Conservation (phyloP, 2,888 invertebrate species). For the Clusia tigrina region DNA sequence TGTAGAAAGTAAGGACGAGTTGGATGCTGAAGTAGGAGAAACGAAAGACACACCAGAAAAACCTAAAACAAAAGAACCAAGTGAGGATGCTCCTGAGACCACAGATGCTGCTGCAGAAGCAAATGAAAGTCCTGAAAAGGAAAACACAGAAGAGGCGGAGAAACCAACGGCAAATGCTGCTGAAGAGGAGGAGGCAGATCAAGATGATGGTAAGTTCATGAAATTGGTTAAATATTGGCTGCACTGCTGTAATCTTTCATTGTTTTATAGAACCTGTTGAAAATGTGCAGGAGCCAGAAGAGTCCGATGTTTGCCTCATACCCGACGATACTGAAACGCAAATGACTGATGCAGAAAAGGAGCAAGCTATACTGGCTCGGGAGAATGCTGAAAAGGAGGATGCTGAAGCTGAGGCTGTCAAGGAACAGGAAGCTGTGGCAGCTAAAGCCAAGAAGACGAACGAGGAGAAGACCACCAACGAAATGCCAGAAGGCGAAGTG, state of each 20-base stretch:
- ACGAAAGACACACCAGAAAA: conserved; percentile 30
- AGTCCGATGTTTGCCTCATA: conserved; percentile 74
- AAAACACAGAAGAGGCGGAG: conserved; percentile 15
- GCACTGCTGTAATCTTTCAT: conserved; percentile 1
- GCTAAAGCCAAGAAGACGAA: conserved; percentile 10
- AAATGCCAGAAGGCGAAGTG: conserved; percentile 33
- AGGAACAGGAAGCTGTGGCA: conserved; percentile 22
- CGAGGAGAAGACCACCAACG: conserved; percentile 16
- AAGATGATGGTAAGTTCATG: conserved; percentile 50
- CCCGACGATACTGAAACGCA: conserved; percentile 73
- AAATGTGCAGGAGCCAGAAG: conserved; percentile 67
- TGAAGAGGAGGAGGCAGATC: conserved; percentile 36
- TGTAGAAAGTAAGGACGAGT: conserved; percentile 11
- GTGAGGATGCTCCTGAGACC: conserved; percentile 18
- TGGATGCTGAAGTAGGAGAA: conserved; percentile 31
- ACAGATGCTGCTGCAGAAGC: conserved; percentile 33
- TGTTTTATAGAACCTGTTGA: conserved; percentile 63
- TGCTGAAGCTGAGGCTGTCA: conserved; percentile 33
- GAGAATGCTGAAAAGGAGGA: conserved; percentile 61
- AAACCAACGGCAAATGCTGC: conserved; percentile 11
- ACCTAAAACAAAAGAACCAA: background rate
- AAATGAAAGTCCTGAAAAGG: conserved; percentile 27
- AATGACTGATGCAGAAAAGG: conserved; percentile 74
- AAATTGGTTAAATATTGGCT: background rate
- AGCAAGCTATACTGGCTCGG: conserved; percentile 66